A percentile compares a stretch with the other conserved stretches of the same genome.
Evolutionary conservation across 2,797 vertebrate species (phyloP).

Genomic region (Emydoidea blandingii): DNA sequence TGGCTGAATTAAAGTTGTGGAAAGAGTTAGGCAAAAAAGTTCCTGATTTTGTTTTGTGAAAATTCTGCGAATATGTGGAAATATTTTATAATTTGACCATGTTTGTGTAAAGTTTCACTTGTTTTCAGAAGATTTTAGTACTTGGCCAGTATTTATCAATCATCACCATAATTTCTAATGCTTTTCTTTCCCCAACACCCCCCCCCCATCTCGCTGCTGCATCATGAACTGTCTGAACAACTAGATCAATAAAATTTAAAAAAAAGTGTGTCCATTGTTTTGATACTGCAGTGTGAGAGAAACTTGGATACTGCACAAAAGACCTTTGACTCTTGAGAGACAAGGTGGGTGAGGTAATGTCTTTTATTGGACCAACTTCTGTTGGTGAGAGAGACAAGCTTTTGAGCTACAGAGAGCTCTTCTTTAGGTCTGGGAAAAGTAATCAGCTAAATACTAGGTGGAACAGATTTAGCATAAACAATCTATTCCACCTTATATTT

Average conservation of each 20-base stretch:
- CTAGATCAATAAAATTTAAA: neutral
- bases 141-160: neutral
- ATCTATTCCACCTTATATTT: too few species aligned
- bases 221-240: neutral
- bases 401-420: neutral
- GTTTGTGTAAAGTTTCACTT: neutral
- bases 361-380: neutral
- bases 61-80: neutral
- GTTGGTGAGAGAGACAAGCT: neutral
- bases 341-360: neutral
- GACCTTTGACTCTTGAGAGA: neutral
- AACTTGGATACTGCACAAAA: neutral
- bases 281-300: neutral
- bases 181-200: neutral
- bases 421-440: neutral
- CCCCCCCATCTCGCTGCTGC: neutral
- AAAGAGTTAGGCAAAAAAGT: neutral
- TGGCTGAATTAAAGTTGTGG: neutral
- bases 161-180: fast-evolving
- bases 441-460: neutral
- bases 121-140: neutral
- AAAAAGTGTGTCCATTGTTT: neutral
- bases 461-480: neutral
- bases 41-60: neutral
- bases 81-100: neutral